These are phyloP conservation scores for Geodia barretti DNA, from an alignment of 37 sponge, comb jelly and placozoan species.

Conservation along the genomic window DNA sequence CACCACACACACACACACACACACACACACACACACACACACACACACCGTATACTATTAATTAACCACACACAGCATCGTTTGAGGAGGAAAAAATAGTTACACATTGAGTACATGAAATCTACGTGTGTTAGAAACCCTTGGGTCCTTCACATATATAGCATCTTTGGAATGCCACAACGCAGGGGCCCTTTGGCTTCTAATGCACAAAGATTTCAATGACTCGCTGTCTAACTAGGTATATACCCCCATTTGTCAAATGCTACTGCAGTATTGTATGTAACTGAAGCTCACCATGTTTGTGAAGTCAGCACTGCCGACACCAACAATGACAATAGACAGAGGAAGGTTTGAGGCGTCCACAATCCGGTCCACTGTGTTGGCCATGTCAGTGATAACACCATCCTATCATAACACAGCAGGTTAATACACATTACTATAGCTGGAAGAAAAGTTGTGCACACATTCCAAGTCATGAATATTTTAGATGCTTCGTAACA, in stretches of 20 bases:
- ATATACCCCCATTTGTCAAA: background rate
- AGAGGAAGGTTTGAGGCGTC: slow-evolving; percentile 82
- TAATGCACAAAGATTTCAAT: background rate
- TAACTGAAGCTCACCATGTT: slow-evolving; percentile 86
- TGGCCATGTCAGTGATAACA: slow-evolving; percentile 83
- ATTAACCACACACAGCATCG: too few relatives aligned
- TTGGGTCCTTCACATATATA: too few relatives aligned
- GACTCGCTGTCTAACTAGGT: background rate
- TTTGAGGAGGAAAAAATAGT: too few relatives aligned
- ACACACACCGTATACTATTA: slow-evolving; percentile 9
- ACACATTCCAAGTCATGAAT: too few relatives aligned
- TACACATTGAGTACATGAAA: too few relatives aligned
- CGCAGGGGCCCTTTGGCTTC: background rate
- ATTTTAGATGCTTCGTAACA: too few relatives aligned
- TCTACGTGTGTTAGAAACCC: too few relatives aligned
- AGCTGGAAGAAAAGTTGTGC: too few relatives aligned
- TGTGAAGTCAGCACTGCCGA: slow-evolving; percentile 88
- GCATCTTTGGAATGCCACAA: too few relatives aligned
- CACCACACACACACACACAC: too few relatives aligned
- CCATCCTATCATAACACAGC: slow-evolving; percentile 63
- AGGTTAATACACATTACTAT: background rate
- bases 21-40: too few relatives aligned
- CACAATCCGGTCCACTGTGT: slow-evolving; percentile 83
- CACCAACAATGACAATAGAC: slow-evolving; percentile 92
- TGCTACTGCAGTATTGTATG: background rate